These are phyloP conservation scores for Quadriops clusia DNA, from an alignment of 2,888 invertebrate species.

Conservation along the genomic window DNA sequence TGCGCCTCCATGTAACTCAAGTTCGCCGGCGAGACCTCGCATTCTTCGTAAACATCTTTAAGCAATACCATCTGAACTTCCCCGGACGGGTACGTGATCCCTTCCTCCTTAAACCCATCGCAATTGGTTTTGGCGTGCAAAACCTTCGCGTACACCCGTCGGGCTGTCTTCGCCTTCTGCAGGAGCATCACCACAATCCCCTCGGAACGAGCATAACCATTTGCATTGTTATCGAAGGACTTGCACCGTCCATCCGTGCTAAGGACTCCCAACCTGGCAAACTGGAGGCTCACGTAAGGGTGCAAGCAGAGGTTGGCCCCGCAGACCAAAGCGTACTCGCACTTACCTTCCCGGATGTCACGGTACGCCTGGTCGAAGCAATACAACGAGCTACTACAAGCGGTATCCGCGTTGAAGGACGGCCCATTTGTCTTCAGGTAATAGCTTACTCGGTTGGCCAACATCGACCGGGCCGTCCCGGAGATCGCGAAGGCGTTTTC, in stretches of 20 bases:
- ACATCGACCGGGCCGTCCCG: constrained; percentile 64
- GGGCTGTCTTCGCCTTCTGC: constrained; percentile 49
- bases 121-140: constrained; percentile 30
- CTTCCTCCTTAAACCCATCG: constrained; percentile 33
- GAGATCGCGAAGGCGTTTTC: constrained; percentile 36
- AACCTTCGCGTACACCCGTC: constrained; percentile 39
- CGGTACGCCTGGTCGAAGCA: constrained; percentile 75
- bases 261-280: constrained; percentile 64
- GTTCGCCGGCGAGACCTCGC: constrained; percentile 53
- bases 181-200: constrained; percentile 57
- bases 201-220: constrained; percentile 78
- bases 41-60: constrained; percentile 54
- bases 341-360: constrained; percentile 65
- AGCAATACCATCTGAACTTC: constrained; percentile 49
- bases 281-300: constrained; percentile 81
- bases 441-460: constrained; percentile 83
- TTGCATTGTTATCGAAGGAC: constrained; percentile 74
- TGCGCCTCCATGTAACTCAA: constrained; percentile 82
- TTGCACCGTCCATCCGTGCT: constrained; percentile 80
- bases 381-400: constrained; percentile 87
- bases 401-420: constrained; percentile 80
- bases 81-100: constrained; percentile 33
- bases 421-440: constrained; percentile 81
- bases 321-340: constrained; percentile 82
- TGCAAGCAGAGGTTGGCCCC: constrained; percentile 78